Base-by-base conservation (phyloP, 2,797 vertebrate genomes). In the Kryptolebias ocellatus region DNA sequence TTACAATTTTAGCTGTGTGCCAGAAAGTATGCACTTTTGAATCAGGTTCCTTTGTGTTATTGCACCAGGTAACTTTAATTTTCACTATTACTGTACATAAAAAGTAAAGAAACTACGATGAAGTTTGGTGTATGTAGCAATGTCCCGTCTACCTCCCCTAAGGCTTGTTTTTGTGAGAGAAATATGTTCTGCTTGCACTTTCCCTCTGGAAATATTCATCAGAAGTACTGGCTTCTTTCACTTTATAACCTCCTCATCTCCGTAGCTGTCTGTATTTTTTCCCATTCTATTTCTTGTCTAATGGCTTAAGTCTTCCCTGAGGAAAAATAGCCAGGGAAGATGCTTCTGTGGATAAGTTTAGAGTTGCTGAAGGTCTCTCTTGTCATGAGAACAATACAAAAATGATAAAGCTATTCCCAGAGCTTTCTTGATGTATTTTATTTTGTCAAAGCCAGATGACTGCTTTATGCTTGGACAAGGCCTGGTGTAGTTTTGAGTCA, bases 341-440 rank as follows among this genome's bases (percentile, higher is more conserved):
- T 90, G 77, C 78, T 83, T 78, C 64, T 83, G 72, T 80, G 76
- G 87, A 91, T 89, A 77, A 81, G 66, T 89, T 90, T 83, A 80
- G 85, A 89, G 78, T 89, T 75, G 72, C 89, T 84, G 81, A 91
- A 92, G 89, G 90, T 91, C 84, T 83, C 87, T 86, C 85, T 92
- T 92, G 89, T 92, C 89, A 87, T 75, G 59, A 84, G 76, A 90
- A 92, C 88, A 89, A 92, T 91, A 90, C 86, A 90, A 91, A 91
- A 91, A 91, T 91, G 83, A 92, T 92, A 87, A 87, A 91, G 73
- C 58, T 72, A 78, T 76, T 85, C 61, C 69, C 18, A 52, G 47
- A 58, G 75, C 63, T 87, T 83, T 80, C 68, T 81, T 85, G 66
- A 86, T 89, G 81, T 86, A 90, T 92, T 92, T 90, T 69, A 85